Evolutionary conservation across 2,113 vertebrate species (phyloP), one percentile per base, ranked within the genome.

Genomic region (Leptosomus discolor): DNA sequence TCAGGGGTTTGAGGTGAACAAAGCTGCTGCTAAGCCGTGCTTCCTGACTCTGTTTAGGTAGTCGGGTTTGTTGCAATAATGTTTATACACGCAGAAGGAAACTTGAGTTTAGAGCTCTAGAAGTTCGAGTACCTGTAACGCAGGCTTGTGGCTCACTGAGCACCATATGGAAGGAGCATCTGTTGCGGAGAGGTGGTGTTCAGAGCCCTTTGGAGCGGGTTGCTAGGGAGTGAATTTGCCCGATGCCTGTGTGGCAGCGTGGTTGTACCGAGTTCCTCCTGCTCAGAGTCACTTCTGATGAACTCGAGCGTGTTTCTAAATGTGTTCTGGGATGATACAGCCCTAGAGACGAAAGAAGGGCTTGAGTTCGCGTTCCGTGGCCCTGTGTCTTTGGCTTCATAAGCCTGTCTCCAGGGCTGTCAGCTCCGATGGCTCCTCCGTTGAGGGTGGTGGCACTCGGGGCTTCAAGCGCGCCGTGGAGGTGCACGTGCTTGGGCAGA

Each of bases 91-190:
- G 39, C 22, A 70, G 69, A 39, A 82, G 57, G 43, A 75, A 75
- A 18, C 39, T n/a, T 3, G 64, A 67, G 68, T 58, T 73, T 7
- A 76, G 90, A 94, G 92, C 87, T 71, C 3, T 36, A 0, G 7
- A 29, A 67, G 64, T 77, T 85, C 50, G 51, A 9, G 54, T 78
- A 94, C 83, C 80, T 94, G 8, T 53, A 79, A 34, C 0, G 1
- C 53, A 58, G 80, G 45, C 77, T 73, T 76, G 50, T 41, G 53
- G 45, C 34, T 92, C 57, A 19, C 74, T 50, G 50, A 91, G 54
- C 77, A 76, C 86, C 92, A 95, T 89, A 95, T 84, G 96, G 92
- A 51, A 41, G 88, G 78, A 78, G 91, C 94, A 85, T 95, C 92
- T 97, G 91, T 48, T 71, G 12, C 0, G 24, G 63, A 87, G 82